Conservation (phyloP, 2,113 vertebrate genomes). For the Rafetus swinhoei region DNA sequence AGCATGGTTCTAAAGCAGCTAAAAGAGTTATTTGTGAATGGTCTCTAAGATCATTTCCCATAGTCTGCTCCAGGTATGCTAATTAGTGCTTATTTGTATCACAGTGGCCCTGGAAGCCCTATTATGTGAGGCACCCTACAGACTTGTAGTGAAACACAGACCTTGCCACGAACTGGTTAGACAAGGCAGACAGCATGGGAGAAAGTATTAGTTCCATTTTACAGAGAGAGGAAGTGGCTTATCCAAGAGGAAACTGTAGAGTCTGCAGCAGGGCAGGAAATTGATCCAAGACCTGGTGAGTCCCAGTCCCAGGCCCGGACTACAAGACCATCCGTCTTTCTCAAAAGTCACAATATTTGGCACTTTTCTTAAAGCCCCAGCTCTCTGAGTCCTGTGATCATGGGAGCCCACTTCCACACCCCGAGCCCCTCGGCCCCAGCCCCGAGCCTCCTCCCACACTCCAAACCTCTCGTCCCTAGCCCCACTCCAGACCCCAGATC, state of each 20-base stretch:
- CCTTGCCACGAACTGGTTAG: background rate
- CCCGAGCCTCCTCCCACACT: too few relatives aligned
- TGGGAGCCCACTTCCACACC: fast-evolving
- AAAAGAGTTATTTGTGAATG: background rate
- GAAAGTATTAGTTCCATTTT: background rate
- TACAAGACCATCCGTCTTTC: background rate
- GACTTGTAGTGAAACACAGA: background rate
- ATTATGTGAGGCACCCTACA: background rate
- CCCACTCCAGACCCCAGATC: too few relatives aligned
- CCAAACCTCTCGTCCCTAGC: too few relatives aligned
- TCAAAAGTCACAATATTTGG: background rate
- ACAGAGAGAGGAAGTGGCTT: background rate
- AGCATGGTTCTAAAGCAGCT: background rate
- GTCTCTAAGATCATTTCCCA: background rate
- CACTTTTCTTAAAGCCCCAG: background rate
- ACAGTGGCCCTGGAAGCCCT: background rate
- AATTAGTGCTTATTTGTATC: background rate
- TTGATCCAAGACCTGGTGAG: fast-evolving
- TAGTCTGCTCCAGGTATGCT: background rate
- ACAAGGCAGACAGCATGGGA: background rate
- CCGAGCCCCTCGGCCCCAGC: too few relatives aligned
- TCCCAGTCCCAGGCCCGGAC: background rate
- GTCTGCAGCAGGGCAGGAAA: background rate
- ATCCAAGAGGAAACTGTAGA: background rate
- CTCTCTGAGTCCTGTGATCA: background rate